Conservation (phyloP, 2,888 invertebrate genomes). For the Lasioglossum oenotherae region DNA sequence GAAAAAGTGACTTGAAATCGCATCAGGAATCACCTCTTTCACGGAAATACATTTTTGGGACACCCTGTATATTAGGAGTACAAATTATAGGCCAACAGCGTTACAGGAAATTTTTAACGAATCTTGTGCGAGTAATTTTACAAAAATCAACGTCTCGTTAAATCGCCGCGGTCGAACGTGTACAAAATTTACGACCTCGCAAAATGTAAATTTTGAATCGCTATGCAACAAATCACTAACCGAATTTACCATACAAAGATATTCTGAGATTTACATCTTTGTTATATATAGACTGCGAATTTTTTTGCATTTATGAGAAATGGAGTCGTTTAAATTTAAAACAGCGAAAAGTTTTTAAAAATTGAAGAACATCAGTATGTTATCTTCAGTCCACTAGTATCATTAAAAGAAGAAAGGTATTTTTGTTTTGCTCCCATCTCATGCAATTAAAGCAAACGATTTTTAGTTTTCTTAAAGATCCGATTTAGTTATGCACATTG, state of each 20-base stretch:
- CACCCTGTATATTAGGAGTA: too few relatives aligned
- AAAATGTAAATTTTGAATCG: not conserved
- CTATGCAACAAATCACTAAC: not conserved
- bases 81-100: too few relatives aligned
- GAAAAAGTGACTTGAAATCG: too few relatives aligned
- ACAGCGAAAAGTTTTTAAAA: not conserved
- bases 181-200: not conserved
- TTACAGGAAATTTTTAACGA: not conserved
- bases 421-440: not conserved
- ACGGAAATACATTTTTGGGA: too few relatives aligned
- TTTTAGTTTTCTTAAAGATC: not conserved
- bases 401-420: not conserved
- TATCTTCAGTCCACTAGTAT: not conserved
- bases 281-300: not conserved
- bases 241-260: not conserved
- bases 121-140: not conserved
- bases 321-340: not conserved
- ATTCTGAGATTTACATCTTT: not conserved
- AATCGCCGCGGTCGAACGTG: not conserved
- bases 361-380: not conserved
- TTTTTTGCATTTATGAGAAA: not conserved
- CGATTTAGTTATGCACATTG: not conserved
- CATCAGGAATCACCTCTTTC: too few relatives aligned
- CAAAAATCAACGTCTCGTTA: not conserved
- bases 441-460: not conserved